A percentile compares a stretch with the other conserved stretches of the same genome.
Evolutionary conservation across 1,140 invertebrate species (phyloP).

Genomic region (Sycophaga agraensis): DNA sequence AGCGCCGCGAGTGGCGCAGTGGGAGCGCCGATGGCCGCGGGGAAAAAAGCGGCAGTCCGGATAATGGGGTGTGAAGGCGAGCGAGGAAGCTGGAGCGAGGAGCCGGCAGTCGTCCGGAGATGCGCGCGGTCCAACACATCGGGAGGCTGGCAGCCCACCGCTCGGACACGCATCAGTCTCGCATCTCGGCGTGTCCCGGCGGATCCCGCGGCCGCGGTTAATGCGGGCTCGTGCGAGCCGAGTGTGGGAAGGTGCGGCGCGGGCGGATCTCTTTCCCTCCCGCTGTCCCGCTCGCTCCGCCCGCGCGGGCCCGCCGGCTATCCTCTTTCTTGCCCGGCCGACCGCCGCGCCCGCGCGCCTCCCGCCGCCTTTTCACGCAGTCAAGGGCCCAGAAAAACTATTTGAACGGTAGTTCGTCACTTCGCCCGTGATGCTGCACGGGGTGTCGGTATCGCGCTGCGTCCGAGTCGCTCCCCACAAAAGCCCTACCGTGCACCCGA

Average conservation of each 20-base stretch:
- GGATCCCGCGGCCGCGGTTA: conserved; percentile 35
- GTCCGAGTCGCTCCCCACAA: too few relatives aligned
- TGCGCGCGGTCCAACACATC: conserved; percentile 13
- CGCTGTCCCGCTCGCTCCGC: neutral
- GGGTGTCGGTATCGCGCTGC: neutral
- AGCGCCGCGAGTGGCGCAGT: neutral
- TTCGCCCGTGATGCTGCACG: neutral
- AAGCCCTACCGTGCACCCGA: too few relatives aligned
- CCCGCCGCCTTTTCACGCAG: conserved; percentile 15
- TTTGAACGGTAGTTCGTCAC: conserved; percentile 25
- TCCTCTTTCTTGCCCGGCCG: too few relatives aligned
- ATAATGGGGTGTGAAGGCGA: conserved; percentile 30
- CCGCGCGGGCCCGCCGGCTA: too few relatives aligned
- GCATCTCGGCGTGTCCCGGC: conserved; percentile 36
- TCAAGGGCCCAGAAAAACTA: conserved; percentile 24
- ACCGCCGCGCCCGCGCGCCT: neutral
- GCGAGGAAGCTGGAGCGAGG: too few relatives aligned
- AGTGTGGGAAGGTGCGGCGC: conserved; percentile 45
- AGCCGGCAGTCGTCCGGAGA: neutral
- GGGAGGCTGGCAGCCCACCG: neutral
- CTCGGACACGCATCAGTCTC: conserved; percentile 47
- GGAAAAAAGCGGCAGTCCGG: conserved; percentile 15
- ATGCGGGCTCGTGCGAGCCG: conserved; percentile 47
- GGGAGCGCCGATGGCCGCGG: neutral
- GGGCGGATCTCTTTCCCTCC: conserved; percentile 27